phyloP scores from a whole-genome alignment of 1,140 invertebrate species.

The Nixonia krombeini region DNA sequence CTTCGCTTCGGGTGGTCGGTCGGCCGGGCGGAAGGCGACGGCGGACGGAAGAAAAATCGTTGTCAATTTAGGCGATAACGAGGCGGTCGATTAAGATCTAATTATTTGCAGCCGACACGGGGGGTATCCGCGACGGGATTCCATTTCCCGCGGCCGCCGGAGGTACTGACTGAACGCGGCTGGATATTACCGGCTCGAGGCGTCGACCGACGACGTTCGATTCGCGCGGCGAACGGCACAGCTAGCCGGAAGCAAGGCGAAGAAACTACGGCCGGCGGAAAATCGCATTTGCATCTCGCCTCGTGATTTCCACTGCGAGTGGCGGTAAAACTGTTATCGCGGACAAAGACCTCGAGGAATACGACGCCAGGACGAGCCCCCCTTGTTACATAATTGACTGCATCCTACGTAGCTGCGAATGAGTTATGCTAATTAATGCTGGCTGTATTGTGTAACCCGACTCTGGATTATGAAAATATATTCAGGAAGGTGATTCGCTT shows the following conservation, averaged over 20 bases:
- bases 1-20: neutral
- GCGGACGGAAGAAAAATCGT: slow-evolving; percentile 21
- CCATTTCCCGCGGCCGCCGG: slow-evolving; percentile 30
- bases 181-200: slow-evolving; percentile 34
- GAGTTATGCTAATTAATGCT: slow-evolving; percentile 47
- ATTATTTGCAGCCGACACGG: slow-evolving; percentile 31
- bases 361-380: slow-evolving; percentile 13
- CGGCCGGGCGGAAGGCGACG: too few relatives aligned
- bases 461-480: slow-evolving; percentile 44
- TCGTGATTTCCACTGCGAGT: slow-evolving; percentile 9
- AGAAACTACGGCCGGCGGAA: slow-evolving; percentile 3
- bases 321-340: slow-evolving; percentile 41
- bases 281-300: slow-evolving; percentile 34
- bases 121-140: slow-evolving; percentile 20
- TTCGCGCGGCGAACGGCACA: slow-evolving; percentile 10
- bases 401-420: slow-evolving; percentile 20
- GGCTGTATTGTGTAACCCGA: slow-evolving; percentile 33
- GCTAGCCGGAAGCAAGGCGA: neutral
- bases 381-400: slow-evolving; percentile 44
- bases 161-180: slow-evolving; percentile 20
- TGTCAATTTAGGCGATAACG: slow-evolving; percentile 38
- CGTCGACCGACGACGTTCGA: slow-evolving; percentile 22
- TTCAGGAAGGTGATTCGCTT: slow-evolving; percentile 29
- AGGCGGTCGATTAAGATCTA: slow-evolving; percentile 42
- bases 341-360: slow-evolving; percentile 8